A percentile compares a stretch with the other conserved stretches of the same genome.
Conservation (phyloP, 2,888 invertebrate genomes). For the Apocheima hispidaria region DNA sequence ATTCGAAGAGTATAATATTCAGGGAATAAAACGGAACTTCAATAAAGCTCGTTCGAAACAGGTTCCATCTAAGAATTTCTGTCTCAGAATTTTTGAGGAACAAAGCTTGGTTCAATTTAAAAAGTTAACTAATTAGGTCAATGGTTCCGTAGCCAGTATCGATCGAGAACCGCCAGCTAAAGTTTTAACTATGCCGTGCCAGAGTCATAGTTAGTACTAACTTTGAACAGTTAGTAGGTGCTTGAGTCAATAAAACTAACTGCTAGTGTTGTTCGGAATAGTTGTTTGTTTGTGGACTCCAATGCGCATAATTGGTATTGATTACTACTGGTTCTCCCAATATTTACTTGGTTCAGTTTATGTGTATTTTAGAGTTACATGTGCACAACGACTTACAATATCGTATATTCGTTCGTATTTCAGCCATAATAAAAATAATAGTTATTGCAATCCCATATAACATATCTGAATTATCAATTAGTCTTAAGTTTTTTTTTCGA, state of each 20-base stretch:
- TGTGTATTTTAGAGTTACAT: no score
- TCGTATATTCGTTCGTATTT: no score
- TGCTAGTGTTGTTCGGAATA: constrained; percentile 55
- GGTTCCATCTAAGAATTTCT: neutral
- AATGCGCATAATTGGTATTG: constrained; percentile 18
- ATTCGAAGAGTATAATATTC: no score
- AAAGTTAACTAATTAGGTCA: constrained; percentile 81
- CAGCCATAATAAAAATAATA: no score
- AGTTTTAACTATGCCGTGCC: constrained; percentile 62
- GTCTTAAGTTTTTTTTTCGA: no score
- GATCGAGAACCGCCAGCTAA: constrained; percentile 67
- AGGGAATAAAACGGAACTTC: neutral
- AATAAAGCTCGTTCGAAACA: neutral
- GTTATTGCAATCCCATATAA: no score
- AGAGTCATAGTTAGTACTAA: constrained; percentile 4
- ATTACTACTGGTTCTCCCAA: constrained; percentile 27
- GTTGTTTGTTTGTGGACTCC: constrained; percentile 46
- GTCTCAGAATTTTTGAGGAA: constrained; percentile 41
- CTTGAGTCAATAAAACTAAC: constrained; percentile 71
- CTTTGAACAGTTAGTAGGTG: constrained; percentile 32
- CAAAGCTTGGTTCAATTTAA: constrained; percentile 62
- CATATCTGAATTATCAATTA: no score
- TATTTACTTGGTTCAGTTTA: no score
- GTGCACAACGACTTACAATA: no score
- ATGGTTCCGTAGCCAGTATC: constrained; percentile 68